Evolutionary conservation across 2,888 invertebrate genomes (phyloP), one percentile per base, ranked within the genome.

Genomic region (Lydus trimaculatus): DNA sequence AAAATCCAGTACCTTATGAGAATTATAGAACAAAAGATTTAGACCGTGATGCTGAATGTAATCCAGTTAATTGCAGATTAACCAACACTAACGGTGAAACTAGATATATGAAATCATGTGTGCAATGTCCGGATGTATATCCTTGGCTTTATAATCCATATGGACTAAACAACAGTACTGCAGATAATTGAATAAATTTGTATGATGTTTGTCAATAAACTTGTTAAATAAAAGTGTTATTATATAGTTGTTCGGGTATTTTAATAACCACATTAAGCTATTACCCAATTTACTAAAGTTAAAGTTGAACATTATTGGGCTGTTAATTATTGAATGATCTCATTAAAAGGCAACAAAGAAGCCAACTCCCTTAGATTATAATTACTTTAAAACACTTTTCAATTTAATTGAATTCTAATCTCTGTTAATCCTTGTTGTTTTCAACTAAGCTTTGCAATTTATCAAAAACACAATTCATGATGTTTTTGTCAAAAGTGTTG

Each of bases 91-190:
- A 71, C 11, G 75, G 76, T 4, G 76, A 80, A 59, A 76, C 72
- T 7, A 80, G 84, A 67, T 84, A 84, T 73, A 86, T 87, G 84
- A 77, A 71, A 13, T 77, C 82, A 8, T 87, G 87, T 72, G 76
- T 74, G 8, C n/a, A 71, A 1, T 87, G 87, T 71, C 87, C 87
- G 1, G 60, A 74, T 2, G 75, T 74, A 0, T 87, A 85, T 73
- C 87, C 87, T 33, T 87, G 87, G 86, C 61, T 87, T 6, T 80
- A 79, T 5, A 86, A 87, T 80, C 86, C 85, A 36, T 67, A 80
- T 15, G 87, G 87, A 13, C 9, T 39, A 11, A 20, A 61, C 17
- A 17, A 36, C 15, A 20, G 15, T 31, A 33, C 15, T 20, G 15
- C 15, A 2, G 20, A 9, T 36, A 39, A 39, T 25, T 28, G 23